Conservation (phyloP, 2,797 vertebrate genomes). For the Rhynchotus rufescens region DNA sequence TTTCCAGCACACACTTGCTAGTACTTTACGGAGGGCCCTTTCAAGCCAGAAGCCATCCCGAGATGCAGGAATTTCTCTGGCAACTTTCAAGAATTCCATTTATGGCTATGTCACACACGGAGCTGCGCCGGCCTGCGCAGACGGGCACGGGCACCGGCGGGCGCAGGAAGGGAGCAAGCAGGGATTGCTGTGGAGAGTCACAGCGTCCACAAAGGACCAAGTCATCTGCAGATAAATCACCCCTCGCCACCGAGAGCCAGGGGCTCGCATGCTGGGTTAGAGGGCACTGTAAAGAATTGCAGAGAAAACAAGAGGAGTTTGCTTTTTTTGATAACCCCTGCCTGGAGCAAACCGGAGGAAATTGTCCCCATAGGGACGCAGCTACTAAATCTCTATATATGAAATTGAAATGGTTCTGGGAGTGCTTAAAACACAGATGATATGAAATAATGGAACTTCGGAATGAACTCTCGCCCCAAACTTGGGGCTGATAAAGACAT, state of each 20-base stretch:
- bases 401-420: slow-evolving; percentile 65
- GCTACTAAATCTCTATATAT: slow-evolving; percentile 52
- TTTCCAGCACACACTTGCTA: neutral
- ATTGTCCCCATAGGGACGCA: slow-evolving; percentile 51
- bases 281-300: neutral
- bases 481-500: neutral
- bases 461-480: neutral
- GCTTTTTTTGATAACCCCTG: slow-evolving; percentile 55
- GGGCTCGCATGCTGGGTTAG: slow-evolving; percentile 15
- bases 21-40: slow-evolving; percentile 3
- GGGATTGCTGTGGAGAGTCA: slow-evolving; percentile 10
- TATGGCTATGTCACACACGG: neutral
- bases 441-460: slow-evolving; percentile 36
- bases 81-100: slow-evolving; percentile 2
- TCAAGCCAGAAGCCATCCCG: slow-evolving; percentile 20
- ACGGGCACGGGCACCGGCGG: slow-evolving; percentile 3
- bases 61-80: slow-evolving; percentile 9
- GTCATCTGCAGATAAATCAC: slow-evolving; percentile 4
- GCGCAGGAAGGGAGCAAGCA: neutral
- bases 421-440: slow-evolving; percentile 55
- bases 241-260: slow-evolving; percentile 14
- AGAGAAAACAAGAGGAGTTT: slow-evolving; percentile 59
- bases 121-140: neutral
- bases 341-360: slow-evolving; percentile 65
- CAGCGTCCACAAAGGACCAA: neutral